Conservation (phyloP, 1,140 invertebrate species). For the Trialeurodes vaporariorum region DNA sequence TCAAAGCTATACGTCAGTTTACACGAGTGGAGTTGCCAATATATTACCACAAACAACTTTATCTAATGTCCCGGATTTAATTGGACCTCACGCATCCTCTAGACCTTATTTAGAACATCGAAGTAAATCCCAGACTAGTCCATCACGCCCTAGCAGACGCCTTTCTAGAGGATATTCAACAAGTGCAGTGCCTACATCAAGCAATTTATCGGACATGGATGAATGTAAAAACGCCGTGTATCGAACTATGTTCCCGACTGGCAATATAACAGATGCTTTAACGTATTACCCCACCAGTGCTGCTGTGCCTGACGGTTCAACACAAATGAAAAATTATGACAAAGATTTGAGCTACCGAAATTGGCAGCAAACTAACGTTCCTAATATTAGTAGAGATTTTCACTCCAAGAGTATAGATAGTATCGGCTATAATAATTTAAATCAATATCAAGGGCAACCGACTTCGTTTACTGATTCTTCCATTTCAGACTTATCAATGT, state of each 20-base stretch:
- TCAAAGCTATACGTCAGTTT: slow-evolving; percentile 54
- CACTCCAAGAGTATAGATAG: background rate
- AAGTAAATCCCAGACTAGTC: slow-evolving; percentile 4
- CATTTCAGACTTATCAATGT: background rate
- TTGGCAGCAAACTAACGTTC: background rate
- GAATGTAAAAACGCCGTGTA: slow-evolving; percentile 50
- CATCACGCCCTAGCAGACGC: background rate
- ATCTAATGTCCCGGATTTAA: slow-evolving; percentile 45
- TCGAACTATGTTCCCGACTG: slow-evolving; percentile 51
- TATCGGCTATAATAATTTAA: background rate
- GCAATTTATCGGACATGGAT: slow-evolving; percentile 45
- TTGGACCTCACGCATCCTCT: slow-evolving; percentile 50
- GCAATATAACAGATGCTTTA: slow-evolving; percentile 59
- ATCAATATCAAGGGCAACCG: background rate
- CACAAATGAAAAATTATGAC: background rate
- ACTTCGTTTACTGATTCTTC: background rate
- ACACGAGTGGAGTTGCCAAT: slow-evolving; percentile 48
- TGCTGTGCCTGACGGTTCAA: background rate
- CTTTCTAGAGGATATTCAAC: slow-evolving; percentile 34
- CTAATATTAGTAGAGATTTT: background rate
- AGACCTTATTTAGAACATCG: slow-evolving; percentile 1
- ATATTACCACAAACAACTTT: slow-evolving; percentile 42
- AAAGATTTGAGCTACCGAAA: background rate
- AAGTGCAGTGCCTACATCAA: slow-evolving; percentile 21
- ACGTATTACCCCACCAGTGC: slow-evolving; percentile 59